phyloP scores from a whole-genome alignment of 2,113 vertebrate species.

The Dipodomys merriami region DNA sequence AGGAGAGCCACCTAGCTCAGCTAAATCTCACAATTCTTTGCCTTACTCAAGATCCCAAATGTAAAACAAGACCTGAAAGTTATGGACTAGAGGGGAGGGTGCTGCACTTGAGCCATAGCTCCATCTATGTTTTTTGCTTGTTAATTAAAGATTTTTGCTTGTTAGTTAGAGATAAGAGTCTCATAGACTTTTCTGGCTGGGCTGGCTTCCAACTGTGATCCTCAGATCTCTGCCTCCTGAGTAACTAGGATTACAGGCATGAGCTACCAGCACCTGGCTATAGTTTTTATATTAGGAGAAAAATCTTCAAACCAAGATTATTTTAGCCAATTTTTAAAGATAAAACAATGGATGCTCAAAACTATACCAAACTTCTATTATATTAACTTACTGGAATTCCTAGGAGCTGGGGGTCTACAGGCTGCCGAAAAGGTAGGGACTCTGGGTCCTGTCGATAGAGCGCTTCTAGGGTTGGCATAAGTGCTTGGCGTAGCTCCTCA shows the following conservation, averaged over 20 bases:
- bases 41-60: neutral
- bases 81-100: neutral
- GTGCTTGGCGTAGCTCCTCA: constrained; percentile 96
- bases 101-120: too few species aligned
- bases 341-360: neutral
- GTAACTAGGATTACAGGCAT: too few species aligned
- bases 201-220: too few species aligned
- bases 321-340: constrained; percentile 4
- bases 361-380: neutral
- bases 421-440: constrained; percentile 97
- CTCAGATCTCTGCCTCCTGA: too few species aligned
- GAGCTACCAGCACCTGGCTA: neutral
- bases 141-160: too few species aligned
- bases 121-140: too few species aligned
- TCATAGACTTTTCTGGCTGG: too few species aligned
- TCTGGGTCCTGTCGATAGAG: constrained; percentile 98
- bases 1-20: too few species aligned
- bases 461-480: constrained; percentile 98
- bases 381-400: constrained; percentile 94
- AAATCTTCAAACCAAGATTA: constrained; percentile 7
- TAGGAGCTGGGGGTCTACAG: constrained; percentile 96
- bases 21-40: neutral
- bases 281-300: neutral
- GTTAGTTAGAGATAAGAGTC: too few species aligned
- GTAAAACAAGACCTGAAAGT: neutral